Evolutionary conservation across 1,140 invertebrate species (phyloP).

Genomic region (Colletes gigas): DNA sequence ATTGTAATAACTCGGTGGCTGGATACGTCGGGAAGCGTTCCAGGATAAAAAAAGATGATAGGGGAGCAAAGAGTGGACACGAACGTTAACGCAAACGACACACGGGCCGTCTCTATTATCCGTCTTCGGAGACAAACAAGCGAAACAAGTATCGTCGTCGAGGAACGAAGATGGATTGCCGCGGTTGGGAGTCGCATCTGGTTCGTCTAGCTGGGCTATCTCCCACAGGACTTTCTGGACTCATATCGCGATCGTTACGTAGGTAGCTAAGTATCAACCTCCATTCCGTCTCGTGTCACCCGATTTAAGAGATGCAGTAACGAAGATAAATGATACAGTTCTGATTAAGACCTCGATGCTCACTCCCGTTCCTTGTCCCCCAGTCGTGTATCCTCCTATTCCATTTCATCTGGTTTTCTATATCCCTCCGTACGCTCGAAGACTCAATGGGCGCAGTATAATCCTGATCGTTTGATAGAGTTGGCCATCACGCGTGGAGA

Average conservation of each 20-base stretch:
- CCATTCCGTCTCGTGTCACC: constrained; percentile 51
- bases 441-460: constrained; percentile 6
- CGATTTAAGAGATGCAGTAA: constrained; percentile 41
- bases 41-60: not conserved
- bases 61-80: not conserved
- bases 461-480: constrained; percentile 33
- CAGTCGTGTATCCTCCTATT: constrained; percentile 1
- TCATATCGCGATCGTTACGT: constrained; percentile 56
- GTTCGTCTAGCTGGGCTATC: constrained; percentile 24
- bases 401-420: constrained; percentile 23
- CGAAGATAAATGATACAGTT: constrained; percentile 53
- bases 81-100: not conserved
- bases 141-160: constrained; percentile 40
- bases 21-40: too few relatives aligned
- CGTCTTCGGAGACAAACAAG: constrained; percentile 44
- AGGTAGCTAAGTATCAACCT: constrained; percentile 26
- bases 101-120: constrained; percentile 38
- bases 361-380: not conserved
- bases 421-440: not conserved
- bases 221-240: constrained; percentile 31
- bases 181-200: constrained; percentile 46
- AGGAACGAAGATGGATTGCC: constrained; percentile 46
- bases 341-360: constrained; percentile 56
- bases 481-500: not conserved
- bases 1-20: too few relatives aligned